Base-by-base conservation (phyloP, 2,888 invertebrate species). In the Furcula furcula region DNA sequence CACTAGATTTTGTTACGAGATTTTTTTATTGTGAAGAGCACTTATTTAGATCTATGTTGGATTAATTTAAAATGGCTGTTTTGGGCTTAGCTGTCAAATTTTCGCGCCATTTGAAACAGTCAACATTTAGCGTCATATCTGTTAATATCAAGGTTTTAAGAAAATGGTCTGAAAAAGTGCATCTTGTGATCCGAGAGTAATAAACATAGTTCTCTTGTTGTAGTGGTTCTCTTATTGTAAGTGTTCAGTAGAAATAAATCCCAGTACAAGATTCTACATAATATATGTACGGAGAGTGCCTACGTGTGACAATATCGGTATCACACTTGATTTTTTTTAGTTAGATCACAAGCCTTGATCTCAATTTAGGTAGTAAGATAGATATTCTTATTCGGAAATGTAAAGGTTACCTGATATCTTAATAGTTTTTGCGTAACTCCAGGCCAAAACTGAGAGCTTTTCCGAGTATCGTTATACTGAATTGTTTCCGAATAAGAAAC, bases 291-390 rank as follows among this genome's bases (percentile, higher is more conserved):
- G 67, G 69, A 67, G 68, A 81, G 86, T 87, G 86, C 86, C 86
- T 86, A 77, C 51, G 75, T 77, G 78, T 81, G 84, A 86, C 83
- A 83, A 81, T 85, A 81, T 75, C 65, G 55, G 50, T 63, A 71
- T 64, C 69, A 73, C 75, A 75, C 69, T 62, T 71, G 54, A 50
- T 62, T 71, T 68, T 50, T 46, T 55, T 49, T 26, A 15, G 26
- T 15, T 26, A 50, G 50, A n/a, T 49, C 34, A 45, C 32, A 43
- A 40, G 35, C 53, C 56, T 62, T 46, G n/a, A 44, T 39, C 51
- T 37, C 36, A 40, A 41, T 22, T 31, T 31, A 27, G 38, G 32
- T 43, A 19, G 27, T 19, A n/a, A n/a, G n/a, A n/a, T n/a, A n/a
- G n/a, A 42, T 29, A 23, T 40, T 41, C 29, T 45, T 43, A 29